phyloP scores from a whole-genome alignment of 2,113 vertebrate species.

The Anser brachyrhynchus region DNA sequence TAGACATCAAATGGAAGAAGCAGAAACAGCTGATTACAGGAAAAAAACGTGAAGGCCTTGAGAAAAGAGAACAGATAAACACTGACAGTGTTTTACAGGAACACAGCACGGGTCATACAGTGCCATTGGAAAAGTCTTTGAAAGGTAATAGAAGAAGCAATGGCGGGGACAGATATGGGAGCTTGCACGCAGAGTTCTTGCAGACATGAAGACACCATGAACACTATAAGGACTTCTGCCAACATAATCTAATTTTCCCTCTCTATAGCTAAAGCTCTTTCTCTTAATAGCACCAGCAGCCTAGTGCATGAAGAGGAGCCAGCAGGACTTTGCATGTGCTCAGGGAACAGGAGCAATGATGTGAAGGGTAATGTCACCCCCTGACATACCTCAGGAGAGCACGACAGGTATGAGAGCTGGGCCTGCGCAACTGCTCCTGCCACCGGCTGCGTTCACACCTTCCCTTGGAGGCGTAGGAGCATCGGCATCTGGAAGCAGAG shows the following conservation, averaged over 20 bases:
- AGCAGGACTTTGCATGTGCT: neutral
- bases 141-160: neutral
- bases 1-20: neutral
- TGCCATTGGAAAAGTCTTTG: neutral
- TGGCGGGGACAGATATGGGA: neutral
- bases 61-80: neutral
- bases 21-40: neutral
- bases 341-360: neutral
- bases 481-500: neutral
- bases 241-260: neutral
- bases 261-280: neutral
- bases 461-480: no score
- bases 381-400: neutral
- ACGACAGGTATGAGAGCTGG: neutral
- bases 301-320: neutral
- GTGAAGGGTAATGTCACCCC: neutral
- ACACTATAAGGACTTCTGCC: neutral
- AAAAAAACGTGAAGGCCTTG: neutral
- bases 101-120: neutral
- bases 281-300: neutral
- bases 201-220: neutral
- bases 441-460: no score
- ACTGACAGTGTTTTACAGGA: neutral
- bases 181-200: neutral
- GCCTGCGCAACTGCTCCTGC: neutral